phyloP scores from a whole-genome alignment of 2,797 vertebrate species.

The Parotocinclus haroldoi region DNA sequence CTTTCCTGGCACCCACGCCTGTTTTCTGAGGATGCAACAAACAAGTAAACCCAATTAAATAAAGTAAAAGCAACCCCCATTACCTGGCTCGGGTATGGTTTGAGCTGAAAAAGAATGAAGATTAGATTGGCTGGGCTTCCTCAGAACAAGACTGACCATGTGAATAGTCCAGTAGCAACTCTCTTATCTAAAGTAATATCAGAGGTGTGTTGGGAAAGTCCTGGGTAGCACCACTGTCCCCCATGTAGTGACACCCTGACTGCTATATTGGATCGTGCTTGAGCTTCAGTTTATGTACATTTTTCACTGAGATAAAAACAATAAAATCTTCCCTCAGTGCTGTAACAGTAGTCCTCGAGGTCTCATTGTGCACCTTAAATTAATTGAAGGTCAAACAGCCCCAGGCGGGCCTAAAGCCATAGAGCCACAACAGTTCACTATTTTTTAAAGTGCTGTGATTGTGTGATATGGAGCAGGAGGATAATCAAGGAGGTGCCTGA shows the following conservation, averaged over 20 bases:
- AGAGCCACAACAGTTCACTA: neutral
- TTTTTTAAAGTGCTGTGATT: neutral
- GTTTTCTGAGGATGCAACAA: neutral
- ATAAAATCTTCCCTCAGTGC: neutral
- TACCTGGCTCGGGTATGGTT: neutral
- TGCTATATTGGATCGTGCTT: no score
- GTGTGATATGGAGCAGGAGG: constrained; percentile 1
- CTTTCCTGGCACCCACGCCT: neutral
- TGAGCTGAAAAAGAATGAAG: neutral
- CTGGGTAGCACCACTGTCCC: no score
- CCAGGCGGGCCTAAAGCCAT: neutral
- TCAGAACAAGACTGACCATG: neutral
- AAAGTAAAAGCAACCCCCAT: neutral
- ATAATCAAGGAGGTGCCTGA: neutral
- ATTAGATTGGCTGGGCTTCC: neutral
- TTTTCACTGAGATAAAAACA: neutral
- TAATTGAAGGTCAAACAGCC: no score
- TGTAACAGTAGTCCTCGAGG: neutral
- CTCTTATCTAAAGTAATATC: neutral
- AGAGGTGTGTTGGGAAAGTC: no score
- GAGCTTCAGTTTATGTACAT: no score
- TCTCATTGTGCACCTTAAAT: neutral
- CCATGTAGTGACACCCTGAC: no score
- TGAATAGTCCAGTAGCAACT: neutral
- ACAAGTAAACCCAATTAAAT: neutral